Base-by-base conservation (phyloP, 2,888 invertebrate species). In the Plutella xylostella region DNA sequence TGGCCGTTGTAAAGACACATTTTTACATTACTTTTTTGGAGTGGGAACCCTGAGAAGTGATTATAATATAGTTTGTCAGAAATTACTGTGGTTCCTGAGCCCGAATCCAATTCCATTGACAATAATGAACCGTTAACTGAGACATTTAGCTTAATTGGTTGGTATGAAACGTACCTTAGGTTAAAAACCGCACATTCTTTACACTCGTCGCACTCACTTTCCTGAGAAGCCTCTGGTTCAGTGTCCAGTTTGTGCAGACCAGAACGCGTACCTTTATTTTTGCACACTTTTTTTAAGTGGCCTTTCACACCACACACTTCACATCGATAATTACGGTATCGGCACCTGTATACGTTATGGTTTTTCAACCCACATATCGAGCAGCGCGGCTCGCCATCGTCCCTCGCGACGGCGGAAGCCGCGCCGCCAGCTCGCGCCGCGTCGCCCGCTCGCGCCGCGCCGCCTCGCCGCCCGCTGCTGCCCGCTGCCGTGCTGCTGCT, bases 241-340 rank as follows among this genome's bases (percentile, higher is more conserved):
- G 39, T n/a, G 9, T 41, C 14, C 4, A 51, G 43, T 22, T 46
- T 43, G 18, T 48, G 15, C 15, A 49, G 30, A 11, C 45, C 20
- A n/a, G 31, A 21, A 12, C 21, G n/a, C n/a, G n/a, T n/a, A n/a
- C n/a, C n/a, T n/a, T n/a, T n/a, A 14, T 18, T 14, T n/a, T 34
- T 37, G 25, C 54, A 54, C 47, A 55, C 47, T 47, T 53, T 51
- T 42, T 55, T 55, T 47, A 54, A 30, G 46, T 54, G 55, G 3
- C 54, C 57, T 34, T 51, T 52, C 11, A 25, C 45, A 25, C 50
- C 50, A 33, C 54, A 55, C 34, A 51, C 51, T 46, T 49, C 21
- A 42, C 54, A 54, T 17, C 21, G 37, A 35, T 55, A 55, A 3
- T 18, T 22, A 43, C 51, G 51, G 20, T 42, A 56, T 14, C 51